Percentiles rank a stretch among this genome's conserved stretches.
Conservation (phyloP, 1,140 invertebrate genomes). For the Magallana angulata region DNA sequence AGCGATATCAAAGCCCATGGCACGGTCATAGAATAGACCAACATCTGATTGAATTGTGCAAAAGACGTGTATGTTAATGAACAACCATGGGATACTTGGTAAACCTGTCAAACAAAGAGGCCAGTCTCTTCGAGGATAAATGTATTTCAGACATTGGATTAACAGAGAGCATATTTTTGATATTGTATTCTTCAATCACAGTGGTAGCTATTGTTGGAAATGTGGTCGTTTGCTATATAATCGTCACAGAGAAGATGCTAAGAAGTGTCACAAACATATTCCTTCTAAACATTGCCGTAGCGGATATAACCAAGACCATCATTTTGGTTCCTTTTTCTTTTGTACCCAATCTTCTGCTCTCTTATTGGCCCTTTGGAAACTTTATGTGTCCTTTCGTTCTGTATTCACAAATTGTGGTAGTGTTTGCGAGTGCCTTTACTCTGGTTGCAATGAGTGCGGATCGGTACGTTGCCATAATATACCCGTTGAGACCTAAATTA, state of each 20-base stretch:
- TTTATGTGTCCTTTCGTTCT: constrained; percentile 91
- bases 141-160: constrained; percentile 45
- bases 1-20: too few relatives aligned
- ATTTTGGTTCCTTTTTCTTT: constrained; percentile 50
- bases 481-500: constrained; percentile 89
- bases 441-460: constrained; percentile 97
- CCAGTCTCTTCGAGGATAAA: constrained; percentile 9
- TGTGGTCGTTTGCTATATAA: constrained; percentile 49
- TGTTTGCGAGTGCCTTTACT: constrained; percentile 96
- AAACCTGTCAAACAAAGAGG: not conserved
- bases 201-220: constrained; percentile 54
- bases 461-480: constrained; percentile 95
- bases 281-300: constrained; percentile 95
- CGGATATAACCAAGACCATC: constrained; percentile 82
- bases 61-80: too few relatives aligned
- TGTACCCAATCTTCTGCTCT: constrained; percentile 89
- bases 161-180: constrained; percentile 41
- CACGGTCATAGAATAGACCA: too few relatives aligned
- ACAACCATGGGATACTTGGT: too few relatives aligned
- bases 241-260: constrained; percentile 87
- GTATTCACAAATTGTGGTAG: constrained; percentile 94
- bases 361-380: constrained; percentile 93
- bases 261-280: constrained; percentile 97
- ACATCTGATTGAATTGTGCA: too few relatives aligned
- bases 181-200: constrained; percentile 49